phyloP scores from a whole-genome alignment of 1,140 invertebrate species.

The Anastatus disparis region DNA sequence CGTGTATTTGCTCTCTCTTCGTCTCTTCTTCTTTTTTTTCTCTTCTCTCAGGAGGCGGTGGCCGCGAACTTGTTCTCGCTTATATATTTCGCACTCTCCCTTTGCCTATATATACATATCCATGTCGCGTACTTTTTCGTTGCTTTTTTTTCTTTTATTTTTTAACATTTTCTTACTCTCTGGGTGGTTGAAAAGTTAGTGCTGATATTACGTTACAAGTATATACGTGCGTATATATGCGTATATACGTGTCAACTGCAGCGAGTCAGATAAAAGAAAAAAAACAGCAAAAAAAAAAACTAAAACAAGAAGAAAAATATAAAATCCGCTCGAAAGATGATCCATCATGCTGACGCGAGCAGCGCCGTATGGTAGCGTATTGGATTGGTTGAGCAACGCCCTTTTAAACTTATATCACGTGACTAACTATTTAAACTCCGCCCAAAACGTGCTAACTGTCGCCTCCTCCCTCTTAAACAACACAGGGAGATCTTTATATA shows the following conservation, averaged over 20 bases:
- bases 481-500: no score
- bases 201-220: constrained; percentile 44
- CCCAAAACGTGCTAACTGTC: background rate
- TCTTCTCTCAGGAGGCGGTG: constrained; percentile 7
- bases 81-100: background rate
- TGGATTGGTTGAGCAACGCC: constrained; percentile 61
- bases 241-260: constrained; percentile 67
- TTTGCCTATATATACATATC: background rate
- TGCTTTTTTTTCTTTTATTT: background rate
- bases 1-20: background rate
- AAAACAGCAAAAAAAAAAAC: constrained; percentile 43
- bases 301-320: constrained; percentile 61
- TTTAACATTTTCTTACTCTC: background rate
- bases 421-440: constrained; percentile 47
- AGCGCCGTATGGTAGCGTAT: constrained; percentile 48
- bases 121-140: background rate
- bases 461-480: background rate
- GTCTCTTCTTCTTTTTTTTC: background rate
- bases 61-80: background rate
- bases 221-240: background rate
- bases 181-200: constrained; percentile 49
- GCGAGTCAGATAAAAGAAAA: constrained; percentile 64
- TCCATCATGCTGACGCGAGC: constrained; percentile 63
- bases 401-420: constrained; percentile 52
- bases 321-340: constrained; percentile 60